These are phyloP conservation scores for Sceliomorpha sp. DNA, from an alignment of 2,888 invertebrate genomes.

Conservation along the genomic window DNA sequence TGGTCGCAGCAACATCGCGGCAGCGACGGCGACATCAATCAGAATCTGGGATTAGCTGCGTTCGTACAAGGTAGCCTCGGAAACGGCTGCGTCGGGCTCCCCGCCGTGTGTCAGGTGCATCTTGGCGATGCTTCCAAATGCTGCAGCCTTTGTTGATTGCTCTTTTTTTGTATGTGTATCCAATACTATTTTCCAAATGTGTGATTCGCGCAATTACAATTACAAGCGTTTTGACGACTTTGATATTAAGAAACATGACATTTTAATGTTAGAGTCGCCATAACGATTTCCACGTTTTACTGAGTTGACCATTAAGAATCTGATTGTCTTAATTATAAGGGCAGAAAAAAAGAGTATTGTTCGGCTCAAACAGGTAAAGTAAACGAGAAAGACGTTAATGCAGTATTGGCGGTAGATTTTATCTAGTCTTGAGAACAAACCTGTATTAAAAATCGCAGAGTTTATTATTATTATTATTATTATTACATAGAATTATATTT, in stretches of 20 bases:
- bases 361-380: constrained; percentile 41
- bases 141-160: constrained; percentile 83
- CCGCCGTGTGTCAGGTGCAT: constrained; percentile 82
- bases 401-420: constrained; percentile 61
- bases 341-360: too few relatives aligned
- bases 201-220: too few relatives aligned
- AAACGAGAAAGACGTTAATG: constrained; percentile 48
- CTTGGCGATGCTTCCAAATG: constrained; percentile 83
- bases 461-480: constrained; percentile 71
- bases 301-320: too few relatives aligned
- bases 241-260: too few relatives aligned
- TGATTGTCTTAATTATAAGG: too few relatives aligned
- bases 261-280: too few relatives aligned
- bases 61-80: constrained; percentile 68
- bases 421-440: constrained; percentile 78
- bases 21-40: constrained; percentile 82
- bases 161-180: neutral
- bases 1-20: constrained; percentile 75
- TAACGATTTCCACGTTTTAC: too few relatives aligned
- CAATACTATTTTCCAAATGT: too few relatives aligned
- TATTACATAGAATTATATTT: too few relatives aligned
- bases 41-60: constrained; percentile 80
- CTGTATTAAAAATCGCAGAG: constrained; percentile 76
- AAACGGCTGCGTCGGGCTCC: constrained; percentile 80
- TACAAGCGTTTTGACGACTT: too few relatives aligned